Evolutionary conservation across 1,140 invertebrate genomes (phyloP).

Genomic region (Drosophila tani): DNA sequence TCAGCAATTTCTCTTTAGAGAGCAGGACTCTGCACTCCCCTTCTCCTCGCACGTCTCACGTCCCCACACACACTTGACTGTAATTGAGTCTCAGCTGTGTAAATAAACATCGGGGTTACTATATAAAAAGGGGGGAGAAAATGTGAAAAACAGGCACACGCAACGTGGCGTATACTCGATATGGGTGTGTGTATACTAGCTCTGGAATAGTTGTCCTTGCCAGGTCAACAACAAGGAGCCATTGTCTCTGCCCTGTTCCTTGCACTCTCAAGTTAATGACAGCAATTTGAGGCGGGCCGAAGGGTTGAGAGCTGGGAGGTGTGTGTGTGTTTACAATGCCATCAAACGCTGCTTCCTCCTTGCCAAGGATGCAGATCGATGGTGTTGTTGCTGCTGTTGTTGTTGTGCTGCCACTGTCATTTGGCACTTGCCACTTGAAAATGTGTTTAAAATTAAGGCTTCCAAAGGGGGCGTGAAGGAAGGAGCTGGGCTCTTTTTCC

Average conservation of each 20-base stretch:
- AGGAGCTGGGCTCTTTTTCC: constrained; percentile 19
- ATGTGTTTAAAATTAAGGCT: constrained; percentile 51
- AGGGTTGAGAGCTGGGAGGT: background rate
- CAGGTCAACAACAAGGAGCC: constrained; percentile 50
- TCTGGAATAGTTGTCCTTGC: constrained; percentile 59
- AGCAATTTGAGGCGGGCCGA: constrained; percentile 44
- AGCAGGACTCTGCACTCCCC: constrained; percentile 1
- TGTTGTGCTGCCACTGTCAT: constrained; percentile 46
- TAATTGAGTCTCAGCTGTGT: constrained; percentile 61
- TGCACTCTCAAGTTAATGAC: constrained; percentile 60
- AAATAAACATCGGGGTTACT: constrained; percentile 49
- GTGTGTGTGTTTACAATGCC: constrained; percentile 45
- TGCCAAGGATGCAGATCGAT: constrained; percentile 36
- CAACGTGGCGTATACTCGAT: constrained; percentile 34
- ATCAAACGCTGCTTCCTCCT: constrained; percentile 29
- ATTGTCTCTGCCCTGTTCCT: constrained; percentile 40
- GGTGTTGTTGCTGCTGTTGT: constrained; percentile 35
- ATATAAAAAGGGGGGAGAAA: constrained; percentile 8
- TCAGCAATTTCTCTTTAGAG: constrained; percentile 48
- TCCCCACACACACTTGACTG: constrained; percentile 49
- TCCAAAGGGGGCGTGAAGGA: too few species aligned
- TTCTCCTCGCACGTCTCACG: background rate
- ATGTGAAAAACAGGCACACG: constrained; percentile 16
- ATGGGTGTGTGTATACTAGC: constrained; percentile 26
- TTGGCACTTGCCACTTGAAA: constrained; percentile 60